Base-by-base conservation (phyloP, 2,888 invertebrate species). In the Drosophila prolongata region DNA sequence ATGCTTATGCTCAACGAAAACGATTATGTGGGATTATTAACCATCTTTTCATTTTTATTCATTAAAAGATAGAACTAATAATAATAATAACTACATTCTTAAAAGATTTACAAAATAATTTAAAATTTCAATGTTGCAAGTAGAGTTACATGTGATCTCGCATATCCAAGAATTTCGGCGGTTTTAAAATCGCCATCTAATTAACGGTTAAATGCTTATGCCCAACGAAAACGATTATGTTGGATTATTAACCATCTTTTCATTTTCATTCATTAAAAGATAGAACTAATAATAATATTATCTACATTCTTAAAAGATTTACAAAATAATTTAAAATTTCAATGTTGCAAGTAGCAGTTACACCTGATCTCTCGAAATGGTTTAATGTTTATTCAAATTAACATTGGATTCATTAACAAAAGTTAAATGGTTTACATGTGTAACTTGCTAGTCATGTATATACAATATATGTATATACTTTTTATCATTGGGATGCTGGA, bases 201-300 rank as follows among this genome's bases (percentile, higher is more conserved):
- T 59, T 64, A 60, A 64, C 62, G 61, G 61, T 49, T 60, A 49
- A 61, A 40, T n/a, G n/a, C 35, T 27, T 6, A 42, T 16, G 40
- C 11, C 42, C 14, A 43, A 19, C 59, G 10, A 24, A 16, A 8
- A 37, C 24, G 46, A 14, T 30, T 47, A 30, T 30, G 11, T 24
- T 16, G 14, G 34, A 19, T 8, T 49, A 1, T 6, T 14, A 37
- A 27, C 6, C 30, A n/a, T 11, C 13, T 30, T 58, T 44, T 50
- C 37, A 34, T 34, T 61, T 40, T 59, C 24, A 57, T 46, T 59
- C 38, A 47, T 24, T 40, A 1, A 16, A 16, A 14, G 10, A 38
- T 30, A 24, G 27, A 55, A 16, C 9, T 8, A 1, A 30, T 3
- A 19, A 19, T 19, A 19, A 19, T 3, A 19, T 19, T 3, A 19